Conservation (phyloP, 1,140 invertebrate genomes). For the Camponotus vicinus region DNA sequence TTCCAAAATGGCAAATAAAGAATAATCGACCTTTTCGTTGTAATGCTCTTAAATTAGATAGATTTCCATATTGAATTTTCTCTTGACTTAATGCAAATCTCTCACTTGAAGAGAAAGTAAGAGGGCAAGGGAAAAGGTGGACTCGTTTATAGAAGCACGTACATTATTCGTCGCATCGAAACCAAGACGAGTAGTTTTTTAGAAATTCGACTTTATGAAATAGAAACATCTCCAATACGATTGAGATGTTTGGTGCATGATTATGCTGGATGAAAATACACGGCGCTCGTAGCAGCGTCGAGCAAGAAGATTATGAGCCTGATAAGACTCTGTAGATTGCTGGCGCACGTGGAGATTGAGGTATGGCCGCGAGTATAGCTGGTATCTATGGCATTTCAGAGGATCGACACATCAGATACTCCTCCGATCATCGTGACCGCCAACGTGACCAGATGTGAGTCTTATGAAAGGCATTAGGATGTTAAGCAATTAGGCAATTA, state of each 20-base stretch:
- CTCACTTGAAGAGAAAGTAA: conserved; percentile 33
- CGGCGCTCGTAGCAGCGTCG: conserved; percentile 52
- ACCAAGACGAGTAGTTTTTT: conserved; percentile 57
- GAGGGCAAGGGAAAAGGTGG: conserved; percentile 39
- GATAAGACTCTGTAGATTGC: conserved; percentile 57
- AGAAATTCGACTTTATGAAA: conserved; percentile 38
- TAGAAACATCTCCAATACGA: conserved; percentile 41
- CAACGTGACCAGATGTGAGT: conserved; percentile 80
- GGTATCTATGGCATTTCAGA: conserved; percentile 83
- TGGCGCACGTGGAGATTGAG: conserved; percentile 75
- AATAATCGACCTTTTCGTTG: not conserved
- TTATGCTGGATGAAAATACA: conserved; percentile 50
- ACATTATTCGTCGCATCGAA: conserved; percentile 35
- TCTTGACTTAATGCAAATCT: not conserved
- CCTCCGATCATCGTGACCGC: conserved; percentile 72
- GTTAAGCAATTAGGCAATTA: no score
- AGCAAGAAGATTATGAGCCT: conserved; percentile 69
- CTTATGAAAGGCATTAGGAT: conserved; percentile 40
- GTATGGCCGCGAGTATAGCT: conserved; percentile 84
- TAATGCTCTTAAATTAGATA: not conserved
- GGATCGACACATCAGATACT: conserved; percentile 80
- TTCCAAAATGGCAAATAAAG: not conserved
- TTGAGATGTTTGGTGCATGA: not conserved
- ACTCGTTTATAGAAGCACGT: conserved; percentile 64
- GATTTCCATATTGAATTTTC: not conserved